phyloP scores from a whole-genome alignment of 1,140 invertebrate species.

The Manduca sexta region DNA sequence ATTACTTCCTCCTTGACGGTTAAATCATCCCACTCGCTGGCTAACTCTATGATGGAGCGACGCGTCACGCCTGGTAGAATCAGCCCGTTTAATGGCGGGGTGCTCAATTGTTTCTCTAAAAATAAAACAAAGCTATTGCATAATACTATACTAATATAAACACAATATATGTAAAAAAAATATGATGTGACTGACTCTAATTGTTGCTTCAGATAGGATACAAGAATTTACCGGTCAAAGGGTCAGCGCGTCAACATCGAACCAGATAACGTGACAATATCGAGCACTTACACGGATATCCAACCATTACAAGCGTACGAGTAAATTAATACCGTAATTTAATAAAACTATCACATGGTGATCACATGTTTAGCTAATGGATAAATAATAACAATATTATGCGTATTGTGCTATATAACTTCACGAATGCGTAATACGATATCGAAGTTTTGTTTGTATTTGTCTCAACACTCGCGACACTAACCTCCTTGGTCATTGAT shows the following conservation, averaged over 20 bases:
- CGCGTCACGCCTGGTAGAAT: conserved; percentile 96
- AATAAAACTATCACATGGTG: not conserved
- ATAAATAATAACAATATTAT: too few species aligned
- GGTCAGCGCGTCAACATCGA: conserved; percentile 35
- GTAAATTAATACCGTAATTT: not conserved
- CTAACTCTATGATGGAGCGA: conserved; percentile 88
- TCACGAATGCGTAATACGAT: too few species aligned
- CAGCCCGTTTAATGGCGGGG: conserved; percentile 92
- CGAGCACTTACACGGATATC: conserved; percentile 29
- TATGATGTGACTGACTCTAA: conserved; percentile 49
- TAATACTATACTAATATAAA: conserved; percentile 3
- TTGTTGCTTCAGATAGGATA: conserved; percentile 57
- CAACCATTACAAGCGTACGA: conserved; percentile 7
- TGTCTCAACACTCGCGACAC: too few species aligned
- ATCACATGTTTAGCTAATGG: not conserved
- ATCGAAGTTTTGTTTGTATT: too few species aligned
- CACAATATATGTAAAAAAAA: conserved; percentile 20
- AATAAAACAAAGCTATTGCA: conserved; percentile 9
- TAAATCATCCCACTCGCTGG: conserved; percentile 90
- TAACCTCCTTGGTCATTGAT: conserved; percentile 93
- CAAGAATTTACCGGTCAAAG: conserved; percentile 56
- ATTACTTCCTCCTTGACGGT: conserved; percentile 88
- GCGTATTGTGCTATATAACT: too few species aligned
- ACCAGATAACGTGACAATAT: conserved; percentile 45
- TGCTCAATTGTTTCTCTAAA: conserved; percentile 92